Evolutionary conservation across 1,140 invertebrate species (phyloP), one percentile per base, ranked within the genome.

Genomic region (Diplogasteroides magnus): DNA sequence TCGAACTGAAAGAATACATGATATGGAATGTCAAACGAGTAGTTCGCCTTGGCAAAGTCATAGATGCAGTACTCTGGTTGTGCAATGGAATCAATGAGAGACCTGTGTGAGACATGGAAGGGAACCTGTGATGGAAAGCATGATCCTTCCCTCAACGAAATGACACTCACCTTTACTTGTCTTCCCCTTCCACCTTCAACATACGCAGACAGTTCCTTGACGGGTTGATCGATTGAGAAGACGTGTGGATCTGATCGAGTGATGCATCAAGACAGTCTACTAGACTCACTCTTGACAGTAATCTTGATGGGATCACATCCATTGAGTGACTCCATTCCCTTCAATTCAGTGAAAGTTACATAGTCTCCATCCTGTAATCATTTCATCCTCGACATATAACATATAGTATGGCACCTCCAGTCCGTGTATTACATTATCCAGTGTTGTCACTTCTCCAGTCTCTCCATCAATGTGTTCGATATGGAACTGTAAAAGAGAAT

Each of bases 91-190:
- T 61, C 48, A 1, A 28, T 29, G 27, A 72, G 59, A 23, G 70
- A 27, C 58, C 27, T 26, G 59, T 72, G 70, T 25, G 59, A 61
- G 15, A 72, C 59, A 2, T 32, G 19, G 25, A 31, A 32, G 0
- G 70, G 70, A 19, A 72, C 70, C 25, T 26, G 28, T n/a, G n/a
- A n/a, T n/a, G n/a, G n/a, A n/a, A n/a, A n/a, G n/a, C n/a, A n/a
- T n/a, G n/a, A n/a, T n/a, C n/a, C n/a, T n/a, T n/a, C n/a, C n/a
- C n/a, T n/a, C 11, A 29, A n/a, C n/a, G n/a, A n/a, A n/a, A n/a
- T n/a, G n/a, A n/a, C n/a, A n/a, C n/a, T n/a, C n/a, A n/a, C 92
- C 85, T 99, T 99, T 0, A 98, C 93, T 87, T 98, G 93, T 1
- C 90, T 91, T 0, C 91, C 94, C 64, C 94, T 89, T 27, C 96